Conservation (phyloP, 2,888 invertebrate species). For the Heliconius cydno region DNA sequence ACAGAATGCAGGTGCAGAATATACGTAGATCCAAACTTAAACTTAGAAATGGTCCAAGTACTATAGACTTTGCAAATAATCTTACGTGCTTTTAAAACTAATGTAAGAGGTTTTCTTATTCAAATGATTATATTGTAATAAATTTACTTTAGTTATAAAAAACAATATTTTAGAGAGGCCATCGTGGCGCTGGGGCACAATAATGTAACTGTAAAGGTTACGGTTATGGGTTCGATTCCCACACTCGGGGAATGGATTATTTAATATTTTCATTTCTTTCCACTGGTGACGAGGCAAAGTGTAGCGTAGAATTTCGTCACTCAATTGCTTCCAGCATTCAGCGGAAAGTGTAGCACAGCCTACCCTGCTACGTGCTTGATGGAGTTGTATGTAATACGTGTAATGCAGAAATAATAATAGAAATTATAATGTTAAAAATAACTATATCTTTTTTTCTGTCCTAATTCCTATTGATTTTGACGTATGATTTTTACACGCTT, state of each 20-base stretch:
- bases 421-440: too few species aligned
- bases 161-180: background rate
- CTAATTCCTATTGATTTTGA: background rate
- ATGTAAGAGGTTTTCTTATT: slow-evolving; percentile 17
- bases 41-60: slow-evolving; percentile 26
- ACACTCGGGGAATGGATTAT: background rate
- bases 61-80: slow-evolving; percentile 25
- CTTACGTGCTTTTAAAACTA: slow-evolving; percentile 18
- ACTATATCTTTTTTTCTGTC: too few species aligned
- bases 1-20: slow-evolving; percentile 29
- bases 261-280: background rate
- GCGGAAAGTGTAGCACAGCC: background rate
- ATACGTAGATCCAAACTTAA: slow-evolving; percentile 31
- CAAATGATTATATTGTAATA: background rate
- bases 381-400: background rate
- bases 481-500: background rate
- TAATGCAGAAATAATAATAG: too few species aligned
- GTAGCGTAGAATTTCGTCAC: background rate
- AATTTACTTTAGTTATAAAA: background rate
- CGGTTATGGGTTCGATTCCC: background rate
- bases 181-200: background rate
- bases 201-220: background rate
- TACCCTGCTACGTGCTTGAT: background rate
- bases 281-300: background rate
- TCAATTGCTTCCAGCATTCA: background rate